Evolutionary conservation across 2,888 invertebrate genomes (phyloP), one percentile per base, ranked within the genome.

Genomic region (Diadromus collaris): DNA sequence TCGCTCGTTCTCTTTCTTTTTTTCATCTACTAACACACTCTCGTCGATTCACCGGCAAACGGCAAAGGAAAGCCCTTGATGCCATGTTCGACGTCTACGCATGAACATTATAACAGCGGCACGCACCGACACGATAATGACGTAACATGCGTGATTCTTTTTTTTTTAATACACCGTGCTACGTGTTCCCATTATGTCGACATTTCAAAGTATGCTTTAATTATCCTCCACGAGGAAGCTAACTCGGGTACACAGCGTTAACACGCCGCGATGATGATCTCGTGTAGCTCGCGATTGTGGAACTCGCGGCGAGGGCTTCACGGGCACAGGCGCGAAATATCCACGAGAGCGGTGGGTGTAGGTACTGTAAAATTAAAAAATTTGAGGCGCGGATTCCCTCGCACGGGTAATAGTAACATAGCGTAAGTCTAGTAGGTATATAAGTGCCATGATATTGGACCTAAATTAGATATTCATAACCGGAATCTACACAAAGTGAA

Each of bases 1-100:
- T 87, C 85, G 86, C 85, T 16, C 24, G 5, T 56, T 34, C 6
- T 34, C 19, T 38, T 13, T 34, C 0, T 21, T 41, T 34, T 19
- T 21, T 21, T 64, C n/a, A 6, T 58, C 60, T 46, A 44, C 44
- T 6, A 58, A 46, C 24, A 46, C 56, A 46, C 13, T 54, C 61
- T 46, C 21, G 29, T 24, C 38, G 7, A 51, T 51, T 51, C 51
- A 51, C 51, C 24, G 10, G 24, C 24, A 24, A 51, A 51, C 21
- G 7, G 10, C 51, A 21, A 51, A 51, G 13, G 51, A 21, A 51
- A 51, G 7, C 51, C 24, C 48, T 48, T 51, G 24, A 51, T 24
- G 51, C 24, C 10, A 24, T 51, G 19, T 41, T 41, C 29, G 24
- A 41, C 10, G 21, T 63, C 21, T 44, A n/a, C 38, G 38, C 10